Evolutionary conservation across 2,113 vertebrate genomes (phyloP), one percentile per base, ranked within the genome.

Genomic region (Semnornis frantzii): DNA sequence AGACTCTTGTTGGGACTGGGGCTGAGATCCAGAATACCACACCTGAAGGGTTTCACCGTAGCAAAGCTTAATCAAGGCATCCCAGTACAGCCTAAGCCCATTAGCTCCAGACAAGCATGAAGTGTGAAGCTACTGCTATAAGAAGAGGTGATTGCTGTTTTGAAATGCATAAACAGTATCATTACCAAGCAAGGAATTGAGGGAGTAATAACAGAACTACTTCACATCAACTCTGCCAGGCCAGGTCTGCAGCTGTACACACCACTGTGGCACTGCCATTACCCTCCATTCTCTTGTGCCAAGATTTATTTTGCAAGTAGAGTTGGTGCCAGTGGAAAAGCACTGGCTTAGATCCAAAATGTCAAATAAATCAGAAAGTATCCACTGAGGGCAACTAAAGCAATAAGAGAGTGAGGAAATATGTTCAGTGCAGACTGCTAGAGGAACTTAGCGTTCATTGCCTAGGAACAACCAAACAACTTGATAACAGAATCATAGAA

Each of bases 111-210:
- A 66, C 52, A 50, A 87, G 87, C 85, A 73, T 77, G 79, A 94
- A 95, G 75, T 77, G 79, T 87, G 71, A 87, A 89, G 82, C 39
- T 76, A 52, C 75, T 82, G 64, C 87, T 94, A 39, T 63, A 95
- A 79, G 69, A 87, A 79, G 73, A n/a, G 33, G 34, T 8, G 46
- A 80, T 5, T 87, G 72, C 90, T 94, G 72, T 73, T 92, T 89
- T 69, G 85, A 87, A 95, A 89, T 87, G 68, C 85, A 46, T 87
- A 58, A 96, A 77, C 39, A 92, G 85, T 50, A 80, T 39, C 75
- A 57, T 94, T 82, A 94, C 55, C 0, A 1, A 87, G 71, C 3
- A 4, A 63, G 68, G 79, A 80, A 85, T 14, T 21, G 0, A 87
- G 92, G 92, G 82, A 96, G 55, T 42, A 76, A 70, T 94, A 89